Base-by-base conservation (phyloP, 1,140 invertebrate genomes). In the Phthorimaea operculella region DNA sequence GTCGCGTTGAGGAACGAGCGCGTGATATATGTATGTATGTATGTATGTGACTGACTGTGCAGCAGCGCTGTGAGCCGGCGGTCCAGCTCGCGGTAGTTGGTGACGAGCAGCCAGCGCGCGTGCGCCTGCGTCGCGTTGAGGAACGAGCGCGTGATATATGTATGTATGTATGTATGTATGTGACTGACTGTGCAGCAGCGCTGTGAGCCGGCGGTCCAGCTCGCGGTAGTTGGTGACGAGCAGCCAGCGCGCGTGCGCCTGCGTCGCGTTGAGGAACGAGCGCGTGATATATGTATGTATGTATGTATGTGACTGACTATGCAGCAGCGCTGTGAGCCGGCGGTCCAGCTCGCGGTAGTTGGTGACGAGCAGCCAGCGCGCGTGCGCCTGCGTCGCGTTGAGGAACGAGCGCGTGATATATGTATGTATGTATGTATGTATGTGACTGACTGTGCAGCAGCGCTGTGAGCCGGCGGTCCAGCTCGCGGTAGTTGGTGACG, bases 301-400 rank as follows among this genome's bases (percentile, higher is more conserved):
- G n/a, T n/a, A 39, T 14, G 21, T 28, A 6, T 28, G 21, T 4
- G 5, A 66, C 86, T 86, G 83, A 92, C 90, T 86, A 52, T 88
- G 82, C 11, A 95, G 76, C 59, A 90, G 88, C 45, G 87, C 84
- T 55, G 88, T 86, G 4, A 95, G 74, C 15, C 88, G 88, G 12
- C 79, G 70, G 66, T 92, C 88, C 34, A 95, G 83, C 74, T 96
- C 91, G 6, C 87, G 68, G 76, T 91, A 95, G 83, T 96, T 95
- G 34, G 72, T 77, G 10, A 88, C 85, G 18, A 93, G 85, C 39
- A 93, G 69, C 64, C 88, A 88, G 53, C 89, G 74, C 47, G 92
- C 87, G 74, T 93, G 88, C 55, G 74, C 77, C 57, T 90, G 88
- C 6, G 92, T 93, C 51, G 89, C 88, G 59, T 88, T 86, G 21